Base-by-base conservation (phyloP, 1,140 invertebrate species). In the Heliconius eleuchia region DNA sequence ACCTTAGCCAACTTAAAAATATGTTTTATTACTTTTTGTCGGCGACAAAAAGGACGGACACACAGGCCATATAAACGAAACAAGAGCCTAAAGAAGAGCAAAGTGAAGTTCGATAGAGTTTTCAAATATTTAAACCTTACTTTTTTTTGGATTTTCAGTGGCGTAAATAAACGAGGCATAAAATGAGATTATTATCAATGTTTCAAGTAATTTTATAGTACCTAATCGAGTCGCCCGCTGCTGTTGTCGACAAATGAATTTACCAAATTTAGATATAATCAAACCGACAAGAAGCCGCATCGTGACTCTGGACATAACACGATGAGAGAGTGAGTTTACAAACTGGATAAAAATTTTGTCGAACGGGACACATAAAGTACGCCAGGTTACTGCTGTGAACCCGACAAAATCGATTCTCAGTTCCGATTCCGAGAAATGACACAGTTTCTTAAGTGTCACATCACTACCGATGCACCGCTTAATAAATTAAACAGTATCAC, bases 391-490 rank as follows among this genome's bases (percentile, higher is more conserved):
- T 91, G 93, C 92, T 86, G 89, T 86, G 89, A 90, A 89, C 86
- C 85, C 89, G 86, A 92, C 89, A 85, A 91, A 93, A 93, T 93
- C 92, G 92, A 94, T 93, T 92, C 89, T 89, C 89, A 86, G 91
- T 92, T 89, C 93, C 92, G 91, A 93, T 94, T 94, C 93, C 84
- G 85, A 92, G 93, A 94, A 94, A 82, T 93, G 90, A 93, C 91
- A 94, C 92, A 94, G 89, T 94, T 94, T 93, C 89, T 93, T 89
- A 88, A 92, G 86, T 94, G 92, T 94, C 92, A 89, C 92, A 92
- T 93, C 92, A 93, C 92, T 94, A 94, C 93, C 89, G 91, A 91
- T 87, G 84, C 86, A 88, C 88, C 87, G 88, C 85, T 89, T 89
- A 93, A 94, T 94, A 94, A 94, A 94, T 94, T 92, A 89, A 88